A percentile compares a stretch with the other conserved stretches of the same genome.
These are phyloP conservation scores for Drosophila pegasa DNA, from an alignment of 2,888 invertebrate species.

Conservation along the genomic window DNA sequence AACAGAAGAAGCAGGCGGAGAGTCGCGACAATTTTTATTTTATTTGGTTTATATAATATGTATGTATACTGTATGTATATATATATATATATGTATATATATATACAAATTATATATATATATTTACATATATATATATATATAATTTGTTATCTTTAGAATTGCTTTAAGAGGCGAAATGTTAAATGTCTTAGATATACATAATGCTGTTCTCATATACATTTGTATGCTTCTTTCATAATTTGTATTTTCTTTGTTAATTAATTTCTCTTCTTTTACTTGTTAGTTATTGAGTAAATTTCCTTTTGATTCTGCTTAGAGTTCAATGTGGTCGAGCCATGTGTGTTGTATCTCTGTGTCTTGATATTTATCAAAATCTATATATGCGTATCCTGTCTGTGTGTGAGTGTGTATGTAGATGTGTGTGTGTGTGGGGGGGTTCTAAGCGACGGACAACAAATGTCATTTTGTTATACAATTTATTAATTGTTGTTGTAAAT, in stretches of 20 bases:
- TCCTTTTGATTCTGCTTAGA: conserved; percentile 48
- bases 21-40: conserved; percentile 71
- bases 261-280: no score
- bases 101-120: conserved; percentile 40
- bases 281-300: conserved; percentile 34
- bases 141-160: conserved; percentile 77
- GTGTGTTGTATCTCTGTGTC: conserved; percentile 10
- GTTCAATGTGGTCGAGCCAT: conserved; percentile 23
- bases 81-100: conserved; percentile 32
- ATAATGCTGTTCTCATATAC: conserved; percentile 56
- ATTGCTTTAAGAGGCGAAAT: conserved; percentile 83
- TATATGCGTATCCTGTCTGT: conserved; percentile 3
- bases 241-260: conserved; percentile 11
- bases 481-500: conserved; percentile 30
- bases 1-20: conserved; percentile 26
- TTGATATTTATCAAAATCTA: conserved; percentile 73
- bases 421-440: conserved; percentile 1
- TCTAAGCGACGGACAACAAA: conserved; percentile 57
- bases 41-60: conserved; percentile 76
- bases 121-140: conserved; percentile 43
- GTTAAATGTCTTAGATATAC: conserved; percentile 75
- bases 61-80: conserved; percentile 50
- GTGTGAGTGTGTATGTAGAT: not conserved
- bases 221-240: conserved; percentile 45
- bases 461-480: conserved; percentile 33